Base-by-base conservation (phyloP, 35 echinoderm and acorn worm genomes). In the Ophiothrix spiculata region DNA sequence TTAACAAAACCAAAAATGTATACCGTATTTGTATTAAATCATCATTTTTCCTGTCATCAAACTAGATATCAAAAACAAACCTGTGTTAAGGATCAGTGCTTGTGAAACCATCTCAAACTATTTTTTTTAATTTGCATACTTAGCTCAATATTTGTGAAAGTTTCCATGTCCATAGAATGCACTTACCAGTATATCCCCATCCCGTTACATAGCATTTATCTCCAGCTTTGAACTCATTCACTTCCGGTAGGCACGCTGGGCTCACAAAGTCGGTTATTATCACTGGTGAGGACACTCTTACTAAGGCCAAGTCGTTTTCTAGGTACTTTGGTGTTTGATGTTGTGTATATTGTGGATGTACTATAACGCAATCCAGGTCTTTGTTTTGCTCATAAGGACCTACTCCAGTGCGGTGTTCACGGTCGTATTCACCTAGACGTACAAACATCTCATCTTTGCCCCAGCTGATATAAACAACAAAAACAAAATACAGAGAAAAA, bases 161-260 rank as follows among this genome's bases (percentile, higher is more conserved):
- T n/a, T n/a, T n/a, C n/a, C n/a, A n/a, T n/a, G n/a, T n/a, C n/a
- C n/a, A n/a, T n/a, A n/a, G n/a, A n/a, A n/a, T 49, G 60, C 17
- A 83, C 75, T 78, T 80, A 95, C 93, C 82, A 77, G 75, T 95
- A 64, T 95, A 91, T 15, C 93, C 93, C 93, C 93, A 95, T 13
- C 93, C 93, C 0, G 93, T 95, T 36, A 95, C 86, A 35, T 79
- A 91, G 36, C 93, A 95, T 34, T 76, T 81, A 74, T 90, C 86
- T 8, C 93, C 89, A 0, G 85, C 89, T 64, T 79, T 35, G 41
- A 95, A 95, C 64, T 95, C 93, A 32, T 85, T 86, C 32, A 64
- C 64, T 49, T 88, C 85, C 12, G 93, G 93, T 64, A 95, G 49
- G 74, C 93, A 95, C 2, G 89, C 89, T 17, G 93, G 88, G 56